Evolutionary conservation across 2,888 invertebrate species (phyloP).

Genomic region (Aricia artaxerxes): DNA sequence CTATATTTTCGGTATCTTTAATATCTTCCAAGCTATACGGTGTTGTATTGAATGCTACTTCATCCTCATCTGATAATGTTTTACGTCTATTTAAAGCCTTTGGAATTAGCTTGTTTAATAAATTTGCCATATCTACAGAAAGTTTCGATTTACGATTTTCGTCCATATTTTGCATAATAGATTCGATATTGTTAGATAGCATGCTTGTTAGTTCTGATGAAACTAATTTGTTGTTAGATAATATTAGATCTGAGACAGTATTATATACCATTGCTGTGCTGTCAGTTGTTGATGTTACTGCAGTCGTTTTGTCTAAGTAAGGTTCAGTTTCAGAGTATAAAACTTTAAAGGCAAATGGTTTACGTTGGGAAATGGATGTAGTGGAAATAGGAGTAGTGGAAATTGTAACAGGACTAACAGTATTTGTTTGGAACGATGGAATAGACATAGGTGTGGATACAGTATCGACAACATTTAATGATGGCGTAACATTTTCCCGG

Average conservation of each 20-base stretch:
- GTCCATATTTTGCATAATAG: slow-evolving; percentile 72
- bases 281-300: slow-evolving; percentile 67
- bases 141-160: slow-evolving; percentile 70
- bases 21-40: slow-evolving; percentile 77
- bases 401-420: slow-evolving; percentile 49
- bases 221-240: slow-evolving; percentile 71
- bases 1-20: slow-evolving; percentile 68
- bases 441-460: slow-evolving; percentile 52
- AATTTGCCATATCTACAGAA: slow-evolving; percentile 74
- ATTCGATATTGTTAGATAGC: slow-evolving; percentile 73
- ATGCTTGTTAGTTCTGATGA: slow-evolving; percentile 79
- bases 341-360: slow-evolving; percentile 74
- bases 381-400: slow-evolving; percentile 53
- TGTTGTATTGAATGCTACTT: slow-evolving; percentile 64
- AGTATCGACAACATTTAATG: slow-evolving; percentile 60
- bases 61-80: slow-evolving; percentile 60
- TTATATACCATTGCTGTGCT: slow-evolving; percentile 74
- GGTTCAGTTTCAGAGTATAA: slow-evolving; percentile 72
- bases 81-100: slow-evolving; percentile 67
- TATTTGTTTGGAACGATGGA: slow-evolving; percentile 7
- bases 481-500: slow-evolving; percentile 66
- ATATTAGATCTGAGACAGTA: slow-evolving; percentile 74
- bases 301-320: slow-evolving; percentile 68
- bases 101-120: slow-evolving; percentile 75
- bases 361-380: slow-evolving; percentile 70